These are phyloP conservation scores for Elymnias hypermnestra DNA, from an alignment of 1,140 invertebrate genomes.

Conservation along the genomic window DNA sequence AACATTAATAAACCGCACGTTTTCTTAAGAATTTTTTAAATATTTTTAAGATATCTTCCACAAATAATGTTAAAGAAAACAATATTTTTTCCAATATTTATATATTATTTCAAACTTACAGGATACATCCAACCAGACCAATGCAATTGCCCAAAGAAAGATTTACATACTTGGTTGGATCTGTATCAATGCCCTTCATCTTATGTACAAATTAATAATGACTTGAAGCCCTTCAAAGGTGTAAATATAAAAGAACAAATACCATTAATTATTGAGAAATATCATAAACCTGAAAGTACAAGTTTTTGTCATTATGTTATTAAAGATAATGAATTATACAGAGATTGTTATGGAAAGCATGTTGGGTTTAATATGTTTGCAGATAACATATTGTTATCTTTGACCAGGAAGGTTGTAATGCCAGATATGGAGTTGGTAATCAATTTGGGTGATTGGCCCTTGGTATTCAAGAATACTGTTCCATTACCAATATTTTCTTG, in stretches of 20 bases:
- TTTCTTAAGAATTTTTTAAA: no score
- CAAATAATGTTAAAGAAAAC: no score
- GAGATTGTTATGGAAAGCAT: conserved; percentile 94
- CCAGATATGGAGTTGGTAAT: conserved; percentile 94
- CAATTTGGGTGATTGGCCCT: conserved; percentile 97
- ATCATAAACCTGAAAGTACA: conserved; percentile 84
- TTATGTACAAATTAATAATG: conserved; percentile 84
- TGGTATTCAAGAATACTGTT: conserved; percentile 77
- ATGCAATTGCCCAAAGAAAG: conserved; percentile 87
- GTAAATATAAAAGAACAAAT: conserved; percentile 85
- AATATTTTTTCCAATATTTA: no score
- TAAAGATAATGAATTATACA: conserved; percentile 90
- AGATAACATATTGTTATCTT: conserved; percentile 90
- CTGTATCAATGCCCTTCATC: conserved; percentile 81
- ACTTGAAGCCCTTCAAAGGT: conserved; percentile 82
- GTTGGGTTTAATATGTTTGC: conserved; percentile 98
- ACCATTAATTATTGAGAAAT: conserved; percentile 78
- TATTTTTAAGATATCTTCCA: no score
- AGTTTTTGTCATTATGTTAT: conserved; percentile 95
- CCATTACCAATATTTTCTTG: conserved; percentile 95
- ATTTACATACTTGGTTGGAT: conserved; percentile 81
- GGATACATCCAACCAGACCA: conserved; percentile 87
- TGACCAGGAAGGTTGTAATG: conserved; percentile 88
- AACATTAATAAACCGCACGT: no score
- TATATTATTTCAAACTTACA: no score